Percentiles rank a stretch among this genome's conserved stretches.
These are phyloP conservation scores for Cairina moschata DNA, from an alignment of 2,113 vertebrate species.

Conservation along the genomic window DNA sequence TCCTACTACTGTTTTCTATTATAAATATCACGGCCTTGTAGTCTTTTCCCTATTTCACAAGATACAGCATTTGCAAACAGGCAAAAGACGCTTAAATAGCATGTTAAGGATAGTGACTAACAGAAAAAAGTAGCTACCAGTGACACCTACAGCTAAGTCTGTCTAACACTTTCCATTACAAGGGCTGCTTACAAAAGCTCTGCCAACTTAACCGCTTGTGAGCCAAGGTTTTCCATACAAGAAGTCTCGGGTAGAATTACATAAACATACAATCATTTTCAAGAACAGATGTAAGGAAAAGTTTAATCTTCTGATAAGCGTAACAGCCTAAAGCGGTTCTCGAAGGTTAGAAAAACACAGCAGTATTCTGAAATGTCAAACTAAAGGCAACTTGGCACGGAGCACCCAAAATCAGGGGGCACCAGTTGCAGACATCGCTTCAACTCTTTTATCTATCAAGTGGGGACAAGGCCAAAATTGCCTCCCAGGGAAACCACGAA, in stretches of 20 bases:
- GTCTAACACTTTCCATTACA: slow-evolving; percentile 58
- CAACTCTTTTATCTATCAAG: not conserved
- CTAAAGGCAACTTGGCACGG: not conserved
- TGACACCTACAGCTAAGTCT: slow-evolving; percentile 37
- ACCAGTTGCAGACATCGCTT: not conserved
- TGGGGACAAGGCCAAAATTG: not conserved
- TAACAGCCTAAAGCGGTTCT: not conserved
- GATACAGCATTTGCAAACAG: not conserved
- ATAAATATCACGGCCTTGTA: not conserved
- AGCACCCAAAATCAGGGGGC: not conserved
- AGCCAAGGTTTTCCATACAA: slow-evolving; percentile 4
- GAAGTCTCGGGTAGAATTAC: not conserved
- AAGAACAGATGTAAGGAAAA: not conserved
- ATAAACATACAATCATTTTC: not conserved
- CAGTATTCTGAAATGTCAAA: not conserved
- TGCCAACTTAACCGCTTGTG: slow-evolving; percentile 12
- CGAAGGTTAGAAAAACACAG: not conserved
- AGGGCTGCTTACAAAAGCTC: not conserved
- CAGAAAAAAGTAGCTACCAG: not conserved
- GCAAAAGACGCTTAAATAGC: not conserved
- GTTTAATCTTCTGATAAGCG: not conserved
- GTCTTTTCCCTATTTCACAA: slow-evolving; percentile 6
- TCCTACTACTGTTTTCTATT: not conserved
- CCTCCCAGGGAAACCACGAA: not conserved
- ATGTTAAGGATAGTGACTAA: slow-evolving; percentile 47